Conservation (phyloP, 2,797 vertebrate genomes). For the Spinus olivaceus region DNA sequence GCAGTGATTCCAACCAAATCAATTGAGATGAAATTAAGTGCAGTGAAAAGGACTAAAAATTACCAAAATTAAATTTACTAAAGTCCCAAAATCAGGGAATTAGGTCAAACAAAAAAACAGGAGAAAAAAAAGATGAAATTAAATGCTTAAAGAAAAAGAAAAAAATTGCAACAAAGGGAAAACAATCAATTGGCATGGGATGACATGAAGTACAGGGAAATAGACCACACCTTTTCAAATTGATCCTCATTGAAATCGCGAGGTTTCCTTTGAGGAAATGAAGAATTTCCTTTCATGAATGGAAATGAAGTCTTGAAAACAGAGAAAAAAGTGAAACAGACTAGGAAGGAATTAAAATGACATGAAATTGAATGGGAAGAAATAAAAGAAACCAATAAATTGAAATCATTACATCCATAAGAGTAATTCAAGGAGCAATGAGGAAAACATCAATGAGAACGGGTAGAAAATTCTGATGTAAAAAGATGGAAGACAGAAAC, state of each 20-base stretch:
- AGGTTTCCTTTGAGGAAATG: background rate
- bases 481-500: background rate
- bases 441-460: background rate
- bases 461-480: background rate
- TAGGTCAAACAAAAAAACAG: background rate
- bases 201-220: background rate
- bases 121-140: background rate
- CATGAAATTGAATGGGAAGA: background rate
- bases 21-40: background rate
- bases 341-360: background rate
- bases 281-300: background rate
- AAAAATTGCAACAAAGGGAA: background rate
- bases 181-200: background rate
- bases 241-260: background rate
- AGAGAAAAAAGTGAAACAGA: background rate
- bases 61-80: background rate
- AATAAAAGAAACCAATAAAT: background rate
- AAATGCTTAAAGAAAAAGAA: background rate
- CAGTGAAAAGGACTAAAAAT: background rate
- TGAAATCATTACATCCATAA: accelerated
- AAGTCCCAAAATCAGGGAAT: background rate
- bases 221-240: background rate
- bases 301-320: background rate
- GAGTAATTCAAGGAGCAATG: background rate
- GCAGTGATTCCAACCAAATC: background rate